A percentile compares a stretch with the other conserved stretches of the same genome.
Conservation (phyloP, 2,888 invertebrate species). For the Carpatolechia fugitivella region DNA sequence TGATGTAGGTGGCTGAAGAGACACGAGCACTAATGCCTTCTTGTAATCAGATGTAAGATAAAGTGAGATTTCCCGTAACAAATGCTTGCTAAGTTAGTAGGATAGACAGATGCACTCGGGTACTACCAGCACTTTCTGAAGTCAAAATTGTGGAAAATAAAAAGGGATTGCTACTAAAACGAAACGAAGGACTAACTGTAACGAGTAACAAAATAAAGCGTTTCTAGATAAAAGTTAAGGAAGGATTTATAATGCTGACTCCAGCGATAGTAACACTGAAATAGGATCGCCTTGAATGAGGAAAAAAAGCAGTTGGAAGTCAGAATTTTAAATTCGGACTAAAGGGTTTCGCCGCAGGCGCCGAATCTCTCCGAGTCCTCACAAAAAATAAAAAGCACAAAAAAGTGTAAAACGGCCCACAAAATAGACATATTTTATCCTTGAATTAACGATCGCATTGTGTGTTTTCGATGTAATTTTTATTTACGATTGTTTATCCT, state of each 20-base stretch:
- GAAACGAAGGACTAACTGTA: constrained; percentile 40
- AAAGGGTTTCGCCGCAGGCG: constrained; percentile 68
- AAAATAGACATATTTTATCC: constrained; percentile 74
- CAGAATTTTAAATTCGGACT: constrained; percentile 55
- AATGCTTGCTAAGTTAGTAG: too few species aligned
- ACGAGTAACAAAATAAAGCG: constrained; percentile 56
- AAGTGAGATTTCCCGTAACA: too few species aligned
- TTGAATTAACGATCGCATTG: constrained; percentile 69
- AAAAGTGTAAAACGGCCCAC: constrained; percentile 72
- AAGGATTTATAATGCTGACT: constrained; percentile 59
- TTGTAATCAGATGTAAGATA: not conserved
- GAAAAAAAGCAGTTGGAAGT: constrained; percentile 37
- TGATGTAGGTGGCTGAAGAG: too few species aligned
- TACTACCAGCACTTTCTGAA: not conserved
- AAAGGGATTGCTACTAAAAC: constrained; percentile 41
- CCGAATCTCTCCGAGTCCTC: constrained; percentile 59
- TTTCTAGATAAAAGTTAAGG: constrained; percentile 60
- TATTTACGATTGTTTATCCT: constrained; percentile 78
- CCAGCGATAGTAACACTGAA: constrained; percentile 32
- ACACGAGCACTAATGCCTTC: not conserved
- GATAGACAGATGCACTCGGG: too few species aligned
- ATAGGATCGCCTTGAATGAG: constrained; percentile 30
- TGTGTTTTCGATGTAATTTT: constrained; percentile 72
- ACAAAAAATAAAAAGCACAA: constrained; percentile 60
- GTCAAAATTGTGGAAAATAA: constrained; percentile 1